phyloP scores from a whole-genome alignment of 2,888 invertebrate species.

The Pecten maximus region DNA sequence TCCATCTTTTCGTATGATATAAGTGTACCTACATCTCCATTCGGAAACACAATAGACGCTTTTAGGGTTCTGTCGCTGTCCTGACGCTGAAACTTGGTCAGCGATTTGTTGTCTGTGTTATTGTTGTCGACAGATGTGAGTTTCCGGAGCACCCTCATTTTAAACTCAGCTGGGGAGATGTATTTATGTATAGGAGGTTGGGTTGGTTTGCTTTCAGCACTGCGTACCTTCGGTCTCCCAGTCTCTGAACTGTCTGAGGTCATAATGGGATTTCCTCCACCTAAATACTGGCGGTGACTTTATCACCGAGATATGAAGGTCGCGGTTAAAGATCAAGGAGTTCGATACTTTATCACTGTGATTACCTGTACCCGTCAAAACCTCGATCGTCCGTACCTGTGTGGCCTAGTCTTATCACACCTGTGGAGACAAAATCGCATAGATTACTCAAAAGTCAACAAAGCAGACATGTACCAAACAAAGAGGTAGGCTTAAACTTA shows the following conservation, averaged over 20 bases:
- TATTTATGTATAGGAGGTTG: slow-evolving; percentile 42
- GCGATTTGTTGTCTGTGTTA: slow-evolving; percentile 60
- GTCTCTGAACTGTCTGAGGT: background rate
- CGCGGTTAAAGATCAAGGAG: slow-evolving; percentile 11
- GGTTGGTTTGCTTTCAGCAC: background rate
- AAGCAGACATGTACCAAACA: background rate
- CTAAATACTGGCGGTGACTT: background rate
- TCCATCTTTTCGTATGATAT: slow-evolving; percentile 63
- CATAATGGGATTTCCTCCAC: background rate
- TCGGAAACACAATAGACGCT: slow-evolving; percentile 66
- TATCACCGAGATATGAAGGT: background rate
- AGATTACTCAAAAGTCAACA: background rate
- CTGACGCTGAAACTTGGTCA: slow-evolving; percentile 62
- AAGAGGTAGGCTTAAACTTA: background rate
- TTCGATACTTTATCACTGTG: background rate
- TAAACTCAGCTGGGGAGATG: slow-evolving; percentile 65
- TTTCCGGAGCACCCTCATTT: slow-evolving; percentile 64
- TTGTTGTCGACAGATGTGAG: slow-evolving; percentile 63
- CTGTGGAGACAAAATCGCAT: background rate
- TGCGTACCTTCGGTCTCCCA: background rate
- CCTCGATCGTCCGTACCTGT: background rate
- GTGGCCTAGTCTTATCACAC: background rate
- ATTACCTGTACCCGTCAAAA: background rate
- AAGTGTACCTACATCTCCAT: slow-evolving; percentile 67
- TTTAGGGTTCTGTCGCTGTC: slow-evolving; percentile 64